Evolutionary conservation across 2,888 invertebrate genomes (phyloP).

Genomic region (Capitulum mitella): DNA sequence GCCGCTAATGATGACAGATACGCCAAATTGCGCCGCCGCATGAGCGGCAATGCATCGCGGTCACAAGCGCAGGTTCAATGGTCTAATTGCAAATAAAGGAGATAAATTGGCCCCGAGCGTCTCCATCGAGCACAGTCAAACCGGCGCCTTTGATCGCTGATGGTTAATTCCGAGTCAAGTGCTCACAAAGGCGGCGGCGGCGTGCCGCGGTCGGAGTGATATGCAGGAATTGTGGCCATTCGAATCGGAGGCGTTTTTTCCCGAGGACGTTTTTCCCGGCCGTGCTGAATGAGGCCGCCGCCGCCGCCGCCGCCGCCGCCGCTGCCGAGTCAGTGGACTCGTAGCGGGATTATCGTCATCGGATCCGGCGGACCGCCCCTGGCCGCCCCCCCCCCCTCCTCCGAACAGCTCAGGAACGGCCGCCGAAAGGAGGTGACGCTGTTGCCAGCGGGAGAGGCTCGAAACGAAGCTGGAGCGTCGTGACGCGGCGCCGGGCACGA

Average conservation of each 20-base stretch:
- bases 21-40: background rate
- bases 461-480: too few relatives aligned
- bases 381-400: too few relatives aligned
- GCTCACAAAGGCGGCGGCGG: background rate
- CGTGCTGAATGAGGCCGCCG: background rate
- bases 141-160: constrained; percentile 17
- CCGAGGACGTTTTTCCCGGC: background rate
- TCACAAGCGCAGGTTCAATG: constrained; percentile 5
- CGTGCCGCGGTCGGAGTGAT: background rate
- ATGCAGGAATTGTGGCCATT: background rate
- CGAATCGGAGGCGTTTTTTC: background rate
- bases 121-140: background rate
- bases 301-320: background rate
- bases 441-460: too few relatives aligned
- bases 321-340: too few relatives aligned
- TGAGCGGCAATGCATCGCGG: background rate
- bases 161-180: background rate
- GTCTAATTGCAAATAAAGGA: constrained; percentile 23
- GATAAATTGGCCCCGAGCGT: background rate
- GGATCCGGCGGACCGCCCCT: too few relatives aligned
- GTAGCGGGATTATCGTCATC: too few relatives aligned
- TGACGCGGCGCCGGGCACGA: too few relatives aligned
- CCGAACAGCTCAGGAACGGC: too few relatives aligned
- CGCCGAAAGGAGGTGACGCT: too few relatives aligned
- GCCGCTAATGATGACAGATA: constrained; percentile 2